Conservation (phyloP, 2,888 invertebrate genomes). For the Pristionchus exspectatus region DNA sequence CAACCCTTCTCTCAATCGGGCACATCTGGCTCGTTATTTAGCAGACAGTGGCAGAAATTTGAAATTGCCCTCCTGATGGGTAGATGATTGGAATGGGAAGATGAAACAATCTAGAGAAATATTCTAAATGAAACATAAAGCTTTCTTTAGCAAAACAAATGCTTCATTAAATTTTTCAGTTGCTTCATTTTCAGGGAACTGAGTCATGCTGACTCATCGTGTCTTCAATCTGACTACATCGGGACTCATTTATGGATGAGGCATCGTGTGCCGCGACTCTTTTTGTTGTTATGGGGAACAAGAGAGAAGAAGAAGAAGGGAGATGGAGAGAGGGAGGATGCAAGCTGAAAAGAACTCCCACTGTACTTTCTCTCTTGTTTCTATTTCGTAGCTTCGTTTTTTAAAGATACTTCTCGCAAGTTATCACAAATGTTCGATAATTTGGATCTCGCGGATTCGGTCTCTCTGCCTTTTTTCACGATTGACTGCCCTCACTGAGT, state of each 20-base stretch:
- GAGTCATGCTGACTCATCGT: background rate
- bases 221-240: background rate
- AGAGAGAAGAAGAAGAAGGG: background rate
- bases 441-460: background rate
- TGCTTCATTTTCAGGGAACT: background rate
- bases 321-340: background rate
- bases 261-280: conserved; percentile 46
- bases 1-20: background rate
- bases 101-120: background rate
- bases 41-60: conserved; percentile 26
- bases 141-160: no score
- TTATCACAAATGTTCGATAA: background rate
- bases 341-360: conserved; percentile 26
- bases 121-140: no score
- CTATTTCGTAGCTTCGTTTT: background rate
- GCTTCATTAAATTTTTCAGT: no score
- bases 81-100: no score
- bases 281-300: conserved; percentile 27
- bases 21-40: conserved; percentile 48
- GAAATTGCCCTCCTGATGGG: background rate
- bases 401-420: background rate
- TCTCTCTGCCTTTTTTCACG: background rate
- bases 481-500: background rate
- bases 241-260: conserved; percentile 17
- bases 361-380: conserved; percentile 1